Evolutionary conservation across 53 echinoderm and acorn worm genomes (phyloP).

Genomic region (Apostichopus leukothele): DNA sequence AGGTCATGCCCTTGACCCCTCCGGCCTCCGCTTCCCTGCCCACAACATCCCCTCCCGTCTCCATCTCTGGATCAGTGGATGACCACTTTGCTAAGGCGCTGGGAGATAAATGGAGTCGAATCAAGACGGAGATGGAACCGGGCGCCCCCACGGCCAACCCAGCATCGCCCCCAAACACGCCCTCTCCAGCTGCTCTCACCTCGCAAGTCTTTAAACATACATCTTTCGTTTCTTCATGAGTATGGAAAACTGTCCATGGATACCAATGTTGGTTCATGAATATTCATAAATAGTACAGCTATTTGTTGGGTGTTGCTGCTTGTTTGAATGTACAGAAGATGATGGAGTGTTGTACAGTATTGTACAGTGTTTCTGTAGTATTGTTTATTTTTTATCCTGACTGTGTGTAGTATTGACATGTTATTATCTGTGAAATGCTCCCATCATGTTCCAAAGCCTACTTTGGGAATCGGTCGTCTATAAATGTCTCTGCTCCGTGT

Average conservation of each 20-base stretch:
- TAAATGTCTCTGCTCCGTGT: no score
- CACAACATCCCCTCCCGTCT: constrained; percentile 35
- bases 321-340: neutral
- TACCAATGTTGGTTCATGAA: no score
- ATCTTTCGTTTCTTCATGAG: constrained; percentile 65
- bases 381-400: no score
- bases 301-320: neutral
- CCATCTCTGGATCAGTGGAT: constrained; percentile 95
- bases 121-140: constrained; percentile 71
- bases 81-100: constrained; percentile 98
- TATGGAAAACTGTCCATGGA: neutral
- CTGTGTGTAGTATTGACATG: no score
- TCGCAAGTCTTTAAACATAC: constrained; percentile 58
- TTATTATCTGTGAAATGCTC: no score
- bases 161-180: constrained; percentile 12
- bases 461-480: no score
- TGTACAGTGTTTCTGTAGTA: neutral
- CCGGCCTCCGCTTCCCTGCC: constrained; percentile 25
- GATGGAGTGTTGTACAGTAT: neutral
- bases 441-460: no score
- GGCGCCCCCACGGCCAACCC: neutral
- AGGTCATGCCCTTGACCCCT: constrained; percentile 5
- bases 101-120: constrained; percentile 94
- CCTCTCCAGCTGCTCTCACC: constrained; percentile 53
- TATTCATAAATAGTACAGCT: neutral